Evolutionary conservation across 2,113 vertebrate species (phyloP).

Genomic region (Osmerus eperlanus): DNA sequence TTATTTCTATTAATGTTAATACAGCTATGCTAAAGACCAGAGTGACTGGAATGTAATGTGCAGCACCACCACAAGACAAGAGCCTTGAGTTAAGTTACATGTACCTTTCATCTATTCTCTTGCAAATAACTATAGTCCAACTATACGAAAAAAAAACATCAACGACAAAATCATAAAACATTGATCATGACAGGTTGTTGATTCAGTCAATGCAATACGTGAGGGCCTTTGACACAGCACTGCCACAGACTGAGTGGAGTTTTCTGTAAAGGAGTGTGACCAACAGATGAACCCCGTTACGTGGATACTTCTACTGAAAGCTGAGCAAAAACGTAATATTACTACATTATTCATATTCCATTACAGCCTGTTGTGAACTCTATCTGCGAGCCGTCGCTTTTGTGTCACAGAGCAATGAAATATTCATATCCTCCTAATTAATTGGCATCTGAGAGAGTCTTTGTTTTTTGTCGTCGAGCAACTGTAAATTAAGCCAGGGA

Average conservation of each 20-base stretch:
- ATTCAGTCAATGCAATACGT: not conserved
- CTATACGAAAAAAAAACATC: not conserved
- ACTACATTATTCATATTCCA: constrained; percentile 72
- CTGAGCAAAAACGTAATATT: constrained; percentile 57
- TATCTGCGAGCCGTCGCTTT: constrained; percentile 66
- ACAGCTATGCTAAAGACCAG: not conserved
- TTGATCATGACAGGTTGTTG: not conserved
- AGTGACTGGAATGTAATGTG: not conserved
- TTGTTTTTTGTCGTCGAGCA: constrained; percentile 59
- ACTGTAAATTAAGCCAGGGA: constrained; percentile 61
- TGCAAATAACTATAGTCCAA: no score
- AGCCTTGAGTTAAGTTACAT: no score
- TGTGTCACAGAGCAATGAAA: constrained; percentile 71
- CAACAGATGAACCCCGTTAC: constrained; percentile 44
- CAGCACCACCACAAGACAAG: not conserved
- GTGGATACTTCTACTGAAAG: constrained; percentile 52
- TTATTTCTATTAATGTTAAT: not conserved
- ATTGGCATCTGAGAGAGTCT: constrained; percentile 65
- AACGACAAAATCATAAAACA: not conserved
- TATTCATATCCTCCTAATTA: constrained; percentile 77
- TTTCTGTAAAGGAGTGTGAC: constrained; percentile 17
- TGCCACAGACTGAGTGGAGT: constrained; percentile 6
- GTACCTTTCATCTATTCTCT: no score
- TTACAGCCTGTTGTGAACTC: constrained; percentile 67
- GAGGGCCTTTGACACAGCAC: not conserved